Base-by-base conservation (phyloP, 1,140 invertebrate genomes). In the Cyphomyrmex costatus region DNA sequence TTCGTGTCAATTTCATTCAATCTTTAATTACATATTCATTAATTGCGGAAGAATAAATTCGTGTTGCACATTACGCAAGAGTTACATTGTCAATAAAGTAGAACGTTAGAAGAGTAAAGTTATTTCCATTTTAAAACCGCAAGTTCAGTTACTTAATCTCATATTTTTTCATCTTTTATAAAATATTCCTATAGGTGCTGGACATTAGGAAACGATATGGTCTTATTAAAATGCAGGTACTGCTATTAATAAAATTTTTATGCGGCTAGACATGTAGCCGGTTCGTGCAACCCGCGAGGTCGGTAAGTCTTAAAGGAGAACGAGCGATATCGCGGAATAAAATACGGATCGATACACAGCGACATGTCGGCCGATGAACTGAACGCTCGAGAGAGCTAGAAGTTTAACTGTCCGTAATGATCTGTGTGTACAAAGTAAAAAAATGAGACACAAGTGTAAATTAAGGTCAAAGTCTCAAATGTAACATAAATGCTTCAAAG, bases 231-330 rank as follows among this genome's bases (percentile, higher is more conserved):
- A 74, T 74, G 79, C 68, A 60, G 19, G 24, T 14, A 33, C 8
- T 53, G 36, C 68, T 61, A 74, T 83, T 60, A 60, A 83, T 83
- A 60, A 74, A 49, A 83, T 73, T 74, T 83, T 74, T 73, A 83
- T 27, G 14, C 42, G 68, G n/a, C 61, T 33, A 70, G 46, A 56
- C 53, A 73, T 27, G 66, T 68, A 51, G 19, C 66, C 65, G 79
- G 68, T 83, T 82, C 79, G 79, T 82, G 66, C 66, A 53, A 66
- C 61, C n/a, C 8, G 46, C 53, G 36, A 46, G 66, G 79, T 73
- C 53, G 79, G 33, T 58, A 82, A 73, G 33, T 16, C 24, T 83
- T 83, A 83, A 83, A 83, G 79, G 79, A 83, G 79, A 74, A 42
- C 79, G 42, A 74, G 16, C 53, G 68, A 74, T 73, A 83, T 82